Evolutionary conservation across 2,113 vertebrate species (phyloP), one percentile per base, ranked within the genome.

Genomic region (Cricetomys ansorgei): DNA sequence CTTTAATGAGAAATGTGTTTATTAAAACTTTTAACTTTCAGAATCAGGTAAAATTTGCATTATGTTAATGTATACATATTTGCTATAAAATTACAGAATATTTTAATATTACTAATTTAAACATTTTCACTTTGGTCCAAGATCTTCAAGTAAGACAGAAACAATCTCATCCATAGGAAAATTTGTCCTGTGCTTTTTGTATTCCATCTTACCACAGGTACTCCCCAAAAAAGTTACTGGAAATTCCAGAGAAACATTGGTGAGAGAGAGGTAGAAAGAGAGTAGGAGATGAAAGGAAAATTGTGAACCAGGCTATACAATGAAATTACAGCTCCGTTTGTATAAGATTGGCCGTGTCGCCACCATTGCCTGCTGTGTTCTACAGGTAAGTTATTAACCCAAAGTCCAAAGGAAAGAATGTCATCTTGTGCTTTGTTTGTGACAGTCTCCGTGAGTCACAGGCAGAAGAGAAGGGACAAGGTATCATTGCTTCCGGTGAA

Each of bases 51-150:
- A 40, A 37, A 75, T 77, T 89, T 92, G 0, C 0, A 48, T 72
- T 92, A 0, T 13, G 55, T 72, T 91, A 94, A 57, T 16, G 76
- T 77, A 86, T n/a, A 40, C 53, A 92, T 91, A 86, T 40, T 90
- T 88, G 0, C 31, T 94, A 21, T 90, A 88, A 83, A 76, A 55
- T 45, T 86, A 67, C 15, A 91, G 67, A 59, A 83, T 40, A 96
- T 2, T 73, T 95, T 62, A 62, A 73, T 37, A n/a, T 72, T 53
- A n/a, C 6, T 48, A 34, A 34, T 70, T 87, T 92, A n/a, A 72
- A 69, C 57, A 86, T 93, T 0, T 40, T 81, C 92, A 55, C 40
- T 72, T 89, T 7, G 1, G n/a, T n/a, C 70, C 2, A 1, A 91
- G 64, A 79, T 88, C 62, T 69, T 92, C 6, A 92, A 77, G 48